Base-by-base conservation (phyloP, 2,113 vertebrate species). In the Procavia capensis region DNA sequence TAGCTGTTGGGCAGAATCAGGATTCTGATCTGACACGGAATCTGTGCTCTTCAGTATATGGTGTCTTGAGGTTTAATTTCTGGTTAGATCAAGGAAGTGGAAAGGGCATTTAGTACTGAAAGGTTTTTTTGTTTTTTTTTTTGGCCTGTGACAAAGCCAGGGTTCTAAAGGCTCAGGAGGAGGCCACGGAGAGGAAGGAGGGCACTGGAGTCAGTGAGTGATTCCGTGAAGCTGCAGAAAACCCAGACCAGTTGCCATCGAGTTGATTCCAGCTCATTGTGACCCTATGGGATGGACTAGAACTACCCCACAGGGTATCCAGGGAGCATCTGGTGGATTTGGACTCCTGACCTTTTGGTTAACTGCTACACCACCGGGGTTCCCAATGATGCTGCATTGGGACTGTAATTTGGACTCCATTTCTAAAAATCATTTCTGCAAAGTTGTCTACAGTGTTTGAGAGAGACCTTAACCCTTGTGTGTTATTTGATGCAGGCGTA, bases 61-160 rank as follows among this genome's bases (percentile, higher is more conserved):
- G 29, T 43, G 8, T 85, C 88, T 91, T 85, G n/a, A 85, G 61
- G 41, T 92, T 93, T 61, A 74, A 3, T 92, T 87, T 96, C n/a
- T 95, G 36, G 27, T 24, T 91, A 85, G 85, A 13, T 82, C 41
- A 82, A 83, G 82, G 47, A 93, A 95, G 81, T 19, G 20, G 14
- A 63, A 39, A 72, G 36, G 25, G 87, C 36, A 14, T 85, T n/a
- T 90, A 74, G 61, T 16, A 43, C 11, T 85, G 50, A 81, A 86
- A 93, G 72, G 39, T 91, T 86, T 85, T 87, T 72, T 89, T 64
- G 29, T 54, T 54, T 54, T 16, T 16, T 13, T 16, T n/a, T n/a
- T n/a, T n/a, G n/a, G n/a, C 36, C 10, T 27, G 34, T 36, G 43
- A 88, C 54, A 79, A 36, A 92, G 34, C 72, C 68, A 39, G 47